Base-by-base conservation (phyloP, 2,888 invertebrate genomes). In the Andrena camellia region DNA sequence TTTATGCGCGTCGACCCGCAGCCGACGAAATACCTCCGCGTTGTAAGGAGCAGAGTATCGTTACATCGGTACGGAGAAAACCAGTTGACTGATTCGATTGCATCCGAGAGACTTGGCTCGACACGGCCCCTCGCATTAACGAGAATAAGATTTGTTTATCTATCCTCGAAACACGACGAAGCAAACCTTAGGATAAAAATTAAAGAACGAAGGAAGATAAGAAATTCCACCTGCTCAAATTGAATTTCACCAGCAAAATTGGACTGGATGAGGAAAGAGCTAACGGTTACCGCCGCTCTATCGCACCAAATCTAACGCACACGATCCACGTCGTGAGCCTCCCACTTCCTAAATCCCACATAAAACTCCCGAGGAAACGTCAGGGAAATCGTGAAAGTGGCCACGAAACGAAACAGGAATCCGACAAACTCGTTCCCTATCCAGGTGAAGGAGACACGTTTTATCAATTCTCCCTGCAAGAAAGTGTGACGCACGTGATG, bases 381-480 rank as follows among this genome's bases (percentile, higher is more conserved):
- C 48, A 13, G 33, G 63, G 17, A 76, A 76, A 69, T 35, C 35
- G 76, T 50, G 78, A 79, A 76, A 79, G 78, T 48, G 68, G n/a
- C 76, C 69, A 50, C 68, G 57, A 42, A 64, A 59, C 23, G 57
- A 33, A 63, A n/a, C 31, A 42, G 48, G 78, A 74, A 74, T 67
- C 66, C 50, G n/a, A 23, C 48, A 52, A 31, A 59, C 31, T 35
- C 64, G 57, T 74, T 52, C 33, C 69, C 33, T 77, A 77, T 77
- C 57, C 78, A 79, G 78, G 79, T 70, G 77, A 79, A 76, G 79
- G 77, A 57, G 79, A 77, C 77, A 23, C 79, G 78, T 75, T 67
- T 79, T 77, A 77, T 79, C 64, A 70, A 52, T 69, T 6, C 64
- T 5, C 48, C 42, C 10, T 35, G 62, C 67, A 31, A 50, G 50